Percentiles rank a stretch among this genome's conserved stretches.
Evolutionary conservation across 1,140 invertebrate genomes (phyloP).

Genomic region (Caenorhabditis inopinata): DNA sequence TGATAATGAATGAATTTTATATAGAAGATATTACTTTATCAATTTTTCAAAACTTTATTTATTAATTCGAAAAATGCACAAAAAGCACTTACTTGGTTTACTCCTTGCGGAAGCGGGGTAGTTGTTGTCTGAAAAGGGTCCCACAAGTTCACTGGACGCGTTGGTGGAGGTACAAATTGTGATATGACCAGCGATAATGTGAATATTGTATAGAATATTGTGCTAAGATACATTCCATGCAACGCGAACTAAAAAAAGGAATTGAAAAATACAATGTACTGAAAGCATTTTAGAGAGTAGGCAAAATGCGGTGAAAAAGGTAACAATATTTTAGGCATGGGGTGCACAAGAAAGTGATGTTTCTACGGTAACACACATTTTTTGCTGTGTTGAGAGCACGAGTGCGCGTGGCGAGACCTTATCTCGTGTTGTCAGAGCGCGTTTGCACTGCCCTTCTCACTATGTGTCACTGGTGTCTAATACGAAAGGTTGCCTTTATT

Average conservation of each 20-base stretch:
- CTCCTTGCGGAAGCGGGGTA: slow-evolving; percentile 41
- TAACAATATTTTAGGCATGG: background rate
- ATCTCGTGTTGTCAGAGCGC: background rate
- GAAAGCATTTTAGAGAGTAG: background rate
- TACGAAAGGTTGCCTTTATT: background rate
- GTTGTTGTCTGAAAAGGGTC: slow-evolving; percentile 59
- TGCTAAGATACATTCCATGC: slow-evolving; percentile 13
- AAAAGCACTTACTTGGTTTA: slow-evolving; percentile 38
- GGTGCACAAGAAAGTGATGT: background rate
- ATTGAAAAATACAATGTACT: background rate
- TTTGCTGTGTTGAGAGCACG: background rate
- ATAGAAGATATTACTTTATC: too few species aligned
- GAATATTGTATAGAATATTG: background rate
- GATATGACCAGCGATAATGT: slow-evolving; percentile 5
- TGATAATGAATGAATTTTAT: too few species aligned
- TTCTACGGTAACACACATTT: slow-evolving; percentile 1
- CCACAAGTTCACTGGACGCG: slow-evolving; percentile 59
- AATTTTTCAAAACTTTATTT: too few species aligned
- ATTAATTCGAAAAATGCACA: background rate
- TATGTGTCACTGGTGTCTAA: background rate
- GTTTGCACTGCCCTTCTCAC: background rate
- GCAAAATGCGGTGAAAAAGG: background rate
- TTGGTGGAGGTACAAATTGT: slow-evolving; percentile 43
- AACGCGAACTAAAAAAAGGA: background rate
- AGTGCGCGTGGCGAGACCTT: background rate